Base-by-base conservation (phyloP, 1,140 invertebrate species). In the Magallana angulata region DNA sequence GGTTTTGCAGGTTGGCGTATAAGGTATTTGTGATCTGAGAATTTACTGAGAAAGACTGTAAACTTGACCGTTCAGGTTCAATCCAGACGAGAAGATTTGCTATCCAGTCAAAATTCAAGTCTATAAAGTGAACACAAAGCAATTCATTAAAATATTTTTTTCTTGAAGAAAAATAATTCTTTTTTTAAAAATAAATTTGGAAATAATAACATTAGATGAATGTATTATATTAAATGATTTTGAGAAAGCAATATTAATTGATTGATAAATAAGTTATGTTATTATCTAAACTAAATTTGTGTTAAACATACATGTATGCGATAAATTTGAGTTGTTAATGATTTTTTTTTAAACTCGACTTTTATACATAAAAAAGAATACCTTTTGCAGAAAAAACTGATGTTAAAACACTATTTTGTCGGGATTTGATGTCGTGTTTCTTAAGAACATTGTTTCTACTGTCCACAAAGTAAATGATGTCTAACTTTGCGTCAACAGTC, bases 81-180 rank as follows among this genome's bases (percentile, higher is more conserved):
- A 64, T 16, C 60, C 60, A 64, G 7, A 12, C 60, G 1, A 64
- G 11, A n/a, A 64, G 11, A 64, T 64, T 64, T 18, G 60, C 60
- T n/a, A n/a, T 64, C 60, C 60, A 64, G 60, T 64, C 60, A 64
- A 64, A 64, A 64, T 7, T 64, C 60, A 64, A 18, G 60, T 64
- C 60, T 64, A 16, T 4, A 62, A 16, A n/a, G 11, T 16, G 14
- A 6, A 62, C 4, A 62, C 14, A 24, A 24, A 24, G 24, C 24
- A 24, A 24, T 24, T 24, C 24, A 24, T 24, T 0, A 24, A 24
- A 24, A 24, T 24, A 24, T 24, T 24, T 24, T 24, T 24, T 24
- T 24, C 24, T 24, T 24, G 0, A 24, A 24, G 24, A n/a, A 24
- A 24, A 24, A 24, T 0, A 24, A 24, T 24, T 24, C 24, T 24